phyloP scores from a whole-genome alignment of 1,140 invertebrate species.

The Ostrea edulis region DNA sequence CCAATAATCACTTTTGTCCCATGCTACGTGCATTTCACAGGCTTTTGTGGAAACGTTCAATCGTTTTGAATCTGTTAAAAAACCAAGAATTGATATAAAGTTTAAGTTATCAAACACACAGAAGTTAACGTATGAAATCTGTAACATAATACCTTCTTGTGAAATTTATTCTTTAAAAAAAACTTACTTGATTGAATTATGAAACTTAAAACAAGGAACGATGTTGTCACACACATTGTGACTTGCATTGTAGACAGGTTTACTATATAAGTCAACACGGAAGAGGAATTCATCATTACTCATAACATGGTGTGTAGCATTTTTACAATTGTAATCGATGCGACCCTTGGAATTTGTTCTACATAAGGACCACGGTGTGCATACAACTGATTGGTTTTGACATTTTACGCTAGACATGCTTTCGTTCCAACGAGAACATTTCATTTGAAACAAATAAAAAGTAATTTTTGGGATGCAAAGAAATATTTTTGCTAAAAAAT shows the following conservation, averaged over 20 bases:
- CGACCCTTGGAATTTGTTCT: neutral
- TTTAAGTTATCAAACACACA: neutral
- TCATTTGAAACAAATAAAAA: too few relatives aligned
- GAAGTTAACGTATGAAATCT: neutral
- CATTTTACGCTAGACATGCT: neutral
- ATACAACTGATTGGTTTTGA: neutral
- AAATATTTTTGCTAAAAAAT: too few relatives aligned
- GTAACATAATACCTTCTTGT: neutral
- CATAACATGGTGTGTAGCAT: neutral
- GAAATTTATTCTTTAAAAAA: neutral
- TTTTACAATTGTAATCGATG: neutral
- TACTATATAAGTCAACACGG: neutral
- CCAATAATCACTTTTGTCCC: neutral
- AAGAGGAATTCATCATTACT: neutral
- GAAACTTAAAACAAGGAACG: neutral
- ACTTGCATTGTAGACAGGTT: neutral
- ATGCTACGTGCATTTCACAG: neutral
- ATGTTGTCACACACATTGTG: neutral
- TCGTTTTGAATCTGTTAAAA: neutral
- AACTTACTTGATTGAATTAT: neutral
- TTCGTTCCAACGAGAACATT: neutral
- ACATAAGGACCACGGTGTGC: neutral
- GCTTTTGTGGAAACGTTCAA: neutral
- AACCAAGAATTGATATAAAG: neutral
- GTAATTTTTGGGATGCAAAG: too few relatives aligned